Conservation (phyloP, 1,140 invertebrate genomes). For the Rhynchophorus ferrugineus region DNA sequence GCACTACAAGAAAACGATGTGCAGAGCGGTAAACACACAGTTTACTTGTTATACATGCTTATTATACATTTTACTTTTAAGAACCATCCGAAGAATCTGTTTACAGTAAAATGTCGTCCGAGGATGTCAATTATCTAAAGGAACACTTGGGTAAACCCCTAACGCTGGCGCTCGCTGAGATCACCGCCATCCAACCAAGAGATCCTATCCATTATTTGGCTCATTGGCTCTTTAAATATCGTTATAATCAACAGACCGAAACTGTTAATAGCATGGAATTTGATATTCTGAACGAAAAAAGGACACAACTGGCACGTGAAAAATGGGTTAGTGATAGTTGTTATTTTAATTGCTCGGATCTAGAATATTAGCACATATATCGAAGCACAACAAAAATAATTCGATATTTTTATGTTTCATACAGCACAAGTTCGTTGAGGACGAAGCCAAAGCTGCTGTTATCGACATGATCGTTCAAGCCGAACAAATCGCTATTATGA, state of each 20-base stretch:
- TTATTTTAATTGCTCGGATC: neutral
- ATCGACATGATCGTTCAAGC: conserved; percentile 31
- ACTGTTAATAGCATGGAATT: conserved; percentile 30
- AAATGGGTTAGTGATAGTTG: conserved; percentile 29
- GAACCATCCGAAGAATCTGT: conserved; percentile 5
- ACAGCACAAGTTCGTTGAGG: conserved; percentile 32
- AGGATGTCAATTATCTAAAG: conserved; percentile 39
- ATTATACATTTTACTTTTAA: neutral
- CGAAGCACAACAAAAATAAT: neutral
- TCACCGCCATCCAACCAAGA: conserved; percentile 35
- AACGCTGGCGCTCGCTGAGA: conserved; percentile 39
- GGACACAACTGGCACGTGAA: conserved; percentile 29
- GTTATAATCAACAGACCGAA: conserved; percentile 38
- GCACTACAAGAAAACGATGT: no score
- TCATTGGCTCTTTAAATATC: conserved; percentile 40
- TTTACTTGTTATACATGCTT: neutral
- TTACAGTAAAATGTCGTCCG: conserved; percentile 28
- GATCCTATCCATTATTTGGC: conserved; percentile 42
- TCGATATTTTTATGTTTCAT: no score
- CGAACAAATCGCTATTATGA: conserved; percentile 29
- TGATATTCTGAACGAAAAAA: conserved; percentile 28
- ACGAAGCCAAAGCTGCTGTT: conserved; percentile 31
- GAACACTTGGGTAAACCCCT: conserved; percentile 35
- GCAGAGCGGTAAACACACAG: neutral
- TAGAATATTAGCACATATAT: neutral